Base-by-base conservation (phyloP, 2,888 invertebrate genomes). In the Ceriagrion tenellum region DNA sequence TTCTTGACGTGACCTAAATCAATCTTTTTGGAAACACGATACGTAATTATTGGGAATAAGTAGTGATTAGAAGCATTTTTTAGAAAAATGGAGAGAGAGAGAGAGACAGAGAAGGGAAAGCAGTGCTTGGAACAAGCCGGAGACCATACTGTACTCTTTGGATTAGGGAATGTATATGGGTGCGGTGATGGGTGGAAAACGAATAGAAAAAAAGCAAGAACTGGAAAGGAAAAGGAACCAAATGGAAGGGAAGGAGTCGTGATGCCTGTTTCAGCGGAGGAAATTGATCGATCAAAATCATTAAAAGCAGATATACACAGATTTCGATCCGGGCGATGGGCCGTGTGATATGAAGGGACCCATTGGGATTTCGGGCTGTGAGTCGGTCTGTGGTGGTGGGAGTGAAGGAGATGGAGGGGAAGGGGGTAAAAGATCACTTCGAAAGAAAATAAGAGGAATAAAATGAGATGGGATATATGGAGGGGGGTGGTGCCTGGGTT, bases 261-360 rank as follows among this genome's bases (percentile, higher is more conserved):
- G 81, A 81, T 13, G 81, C 81, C 35, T 81, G 81, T 35, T 81
- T 81, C 81, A 35, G 81, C 35, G 81, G 63, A n/a, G 40, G 91
- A 91, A 91, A 59, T 63, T 91, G 91, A 91, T 91, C 91, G 91
- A 69, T 93, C 69, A 69, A 74, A 69, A 93, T 93, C 93, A 69
- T 93, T 93, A 93, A 93, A 93, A 69, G 69, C n/a, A 93, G 93
- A 93, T 74, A 74, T 47, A 47, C 69, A 74, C 63, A 74, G 93
- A 93, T 93, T 93, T 69, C 69, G 40, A 93, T 69, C 69, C 40
- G 93, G 63, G 47, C 74, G 91, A 93, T 74, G 12, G 93, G 69
- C 40, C n/a, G 93, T 69, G 69, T 69, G 69, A 93, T 69, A 55
- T 47, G 47, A 10, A n/a, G n/a, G 69, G 81, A 35, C 74, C 81